Base-by-base conservation (phyloP, 1,140 invertebrate species). In the Penaeus chinensis region DNA sequence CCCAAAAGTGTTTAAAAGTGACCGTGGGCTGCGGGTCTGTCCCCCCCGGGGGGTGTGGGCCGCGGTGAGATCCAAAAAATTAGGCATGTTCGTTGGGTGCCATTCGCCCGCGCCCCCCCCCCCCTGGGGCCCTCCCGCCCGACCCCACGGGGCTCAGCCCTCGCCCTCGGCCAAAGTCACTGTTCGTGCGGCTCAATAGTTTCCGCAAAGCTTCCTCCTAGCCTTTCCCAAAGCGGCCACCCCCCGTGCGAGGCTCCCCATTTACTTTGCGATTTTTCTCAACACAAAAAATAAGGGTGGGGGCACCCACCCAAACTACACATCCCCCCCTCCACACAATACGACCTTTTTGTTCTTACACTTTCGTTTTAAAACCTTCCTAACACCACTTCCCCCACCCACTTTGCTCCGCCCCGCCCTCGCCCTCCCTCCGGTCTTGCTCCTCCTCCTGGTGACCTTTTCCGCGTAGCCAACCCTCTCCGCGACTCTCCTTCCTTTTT, bases 261-360 rank as follows among this genome's bases (percentile, higher is more conserved):
- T 96, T 96, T 94, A 95, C 95, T 93, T 94, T 96, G 96, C 93
- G 95, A 96, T 94, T 94, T 94, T 96, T 92, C 94, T 96, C 93
- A 95, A 95, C 94, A 92, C 94, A 94, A 91, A 91, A 90, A 90
- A 88, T 87, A 91, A 90, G 81, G 37, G 80, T 76, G 89, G 32
- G n/a, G 32, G n/a, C 37, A 61, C 61, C n/a, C 63, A 62, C 61
- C 71, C 42, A 3, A 27, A 24, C 27, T 60, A 54, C 69, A 47
- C 22, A 54, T 27, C 32, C 47, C 82, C 10, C 69, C 37, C 32
- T 54, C 27, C 69, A 62, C 74, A 60, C 47, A 32, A 42, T 66
- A 71, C 62, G 27, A 32, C 63, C 69, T n/a, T 32, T 37, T 66
- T 47, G 24, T n/a, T 42, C 61, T 82, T 82, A 37, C 27, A 54